Conservation (phyloP, 2,113 vertebrate genomes). For the Mesocricetus auratus region DNA sequence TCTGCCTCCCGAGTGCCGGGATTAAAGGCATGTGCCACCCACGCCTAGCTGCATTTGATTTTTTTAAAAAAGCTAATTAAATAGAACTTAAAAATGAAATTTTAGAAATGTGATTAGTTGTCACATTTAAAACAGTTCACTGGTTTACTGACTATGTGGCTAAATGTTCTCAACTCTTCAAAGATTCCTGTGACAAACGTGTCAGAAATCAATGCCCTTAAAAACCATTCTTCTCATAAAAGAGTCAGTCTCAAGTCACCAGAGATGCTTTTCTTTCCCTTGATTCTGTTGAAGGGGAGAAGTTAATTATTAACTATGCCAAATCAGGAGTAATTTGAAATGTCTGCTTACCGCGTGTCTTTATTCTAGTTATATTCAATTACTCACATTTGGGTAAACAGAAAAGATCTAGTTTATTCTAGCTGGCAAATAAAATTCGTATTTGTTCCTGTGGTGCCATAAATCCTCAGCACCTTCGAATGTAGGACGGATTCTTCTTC, state of each 20-base stretch:
- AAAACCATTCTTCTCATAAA: conserved; percentile 80
- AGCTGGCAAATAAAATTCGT: conserved; percentile 62
- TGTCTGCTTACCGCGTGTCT: conserved; percentile 35
- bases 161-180: neutral
- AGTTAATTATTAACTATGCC: conserved; percentile 82
- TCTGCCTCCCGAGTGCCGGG: too few relatives aligned
- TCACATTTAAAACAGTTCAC: neutral
- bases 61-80: too few relatives aligned
- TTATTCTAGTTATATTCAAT: conserved; percentile 74
- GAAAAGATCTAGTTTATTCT: conserved; percentile 40
- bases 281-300: conserved; percentile 74
- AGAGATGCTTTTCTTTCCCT: conserved; percentile 44
- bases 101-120: neutral
- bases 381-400: conserved; percentile 64
- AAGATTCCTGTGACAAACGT: neutral
- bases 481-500: conserved; percentile 21
- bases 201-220: conserved; percentile 38
- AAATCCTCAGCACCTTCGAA: neutral
- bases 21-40: too few relatives aligned
- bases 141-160: neutral
- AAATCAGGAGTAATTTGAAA: conserved; percentile 69
- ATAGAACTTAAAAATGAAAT: neutral
- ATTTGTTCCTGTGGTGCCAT: conserved; percentile 32
- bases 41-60: too few relatives aligned
- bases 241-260: conserved; percentile 77